These are phyloP conservation scores for Glomeris marginata DNA, from an alignment of 2,888 invertebrate genomes.

Conservation along the genomic window DNA sequence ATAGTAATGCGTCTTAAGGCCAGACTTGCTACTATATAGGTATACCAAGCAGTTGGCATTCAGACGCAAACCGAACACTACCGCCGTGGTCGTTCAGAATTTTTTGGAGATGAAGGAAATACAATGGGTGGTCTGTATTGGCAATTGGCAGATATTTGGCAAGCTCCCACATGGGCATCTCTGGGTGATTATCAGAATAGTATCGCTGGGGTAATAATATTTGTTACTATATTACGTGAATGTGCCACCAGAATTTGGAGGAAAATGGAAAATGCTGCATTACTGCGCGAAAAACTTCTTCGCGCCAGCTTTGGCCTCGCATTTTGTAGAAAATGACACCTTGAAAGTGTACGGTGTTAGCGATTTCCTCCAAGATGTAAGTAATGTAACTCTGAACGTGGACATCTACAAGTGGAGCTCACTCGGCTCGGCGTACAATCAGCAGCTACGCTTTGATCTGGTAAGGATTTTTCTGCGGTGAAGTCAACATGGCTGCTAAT, in stretches of 20 bases:
- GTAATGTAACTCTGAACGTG: slow-evolving; percentile 10
- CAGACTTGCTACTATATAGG: slow-evolving; percentile 23
- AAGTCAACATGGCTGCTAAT: background rate
- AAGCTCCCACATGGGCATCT: slow-evolving; percentile 88
- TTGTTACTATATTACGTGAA: too few relatives aligned
- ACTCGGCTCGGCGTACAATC: slow-evolving; percentile 10
- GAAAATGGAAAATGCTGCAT: slow-evolving; percentile 76
- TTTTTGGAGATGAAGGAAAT: slow-evolving; percentile 40
- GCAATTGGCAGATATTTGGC: slow-evolving; percentile 98
- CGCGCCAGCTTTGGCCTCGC: slow-evolving; percentile 36
- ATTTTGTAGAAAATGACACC: slow-evolving; percentile 21
- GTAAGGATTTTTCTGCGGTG: background rate
- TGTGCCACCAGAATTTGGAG: slow-evolving; percentile 54
- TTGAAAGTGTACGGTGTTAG: slow-evolving; percentile 15
- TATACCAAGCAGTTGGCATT: slow-evolving; percentile 69
- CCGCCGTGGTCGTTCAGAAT: slow-evolving; percentile 39
- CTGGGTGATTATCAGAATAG: slow-evolving; percentile 41
- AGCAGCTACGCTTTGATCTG: slow-evolving; percentile 5
- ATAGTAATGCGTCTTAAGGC: background rate
- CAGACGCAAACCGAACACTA: slow-evolving; percentile 74
- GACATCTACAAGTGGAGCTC: slow-evolving; percentile 17
- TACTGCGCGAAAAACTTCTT: slow-evolving; percentile 78
- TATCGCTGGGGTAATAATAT: too few relatives aligned
- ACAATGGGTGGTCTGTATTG: slow-evolving; percentile 98
- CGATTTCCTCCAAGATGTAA: slow-evolving; percentile 10